phyloP scores from a whole-genome alignment of 2,888 invertebrate species.

The Lutraria lutraria region DNA sequence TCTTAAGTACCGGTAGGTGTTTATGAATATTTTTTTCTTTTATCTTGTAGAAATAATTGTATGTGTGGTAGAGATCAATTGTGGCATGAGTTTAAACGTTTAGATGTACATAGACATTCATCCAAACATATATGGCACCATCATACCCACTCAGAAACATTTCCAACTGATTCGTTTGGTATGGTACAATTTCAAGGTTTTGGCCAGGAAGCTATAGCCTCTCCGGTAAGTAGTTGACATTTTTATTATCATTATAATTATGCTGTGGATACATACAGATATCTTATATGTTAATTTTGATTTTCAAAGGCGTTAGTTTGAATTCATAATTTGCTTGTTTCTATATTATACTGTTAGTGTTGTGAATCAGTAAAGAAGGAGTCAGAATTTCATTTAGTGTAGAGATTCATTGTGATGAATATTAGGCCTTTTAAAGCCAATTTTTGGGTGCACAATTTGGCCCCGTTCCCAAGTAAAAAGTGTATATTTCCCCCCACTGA shows the following conservation, averaged over 20 bases:
- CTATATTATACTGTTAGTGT: too few species aligned
- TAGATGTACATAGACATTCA: slow-evolving; percentile 20
- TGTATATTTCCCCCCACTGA: too few species aligned
- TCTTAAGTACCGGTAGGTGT: background rate
- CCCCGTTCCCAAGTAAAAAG: too few species aligned
- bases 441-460: too few species aligned
- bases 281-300: too few species aligned
- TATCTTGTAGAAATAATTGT: slow-evolving; percentile 60
- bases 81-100: slow-evolving; percentile 51
- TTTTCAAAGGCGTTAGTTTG: too few species aligned
- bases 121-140: slow-evolving; percentile 74
- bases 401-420: too few species aligned
- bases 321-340: too few species aligned
- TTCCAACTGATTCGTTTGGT: slow-evolving; percentile 81
- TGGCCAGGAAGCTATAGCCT: slow-evolving; percentile 80
- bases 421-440: too few species aligned
- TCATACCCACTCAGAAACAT: slow-evolving; percentile 73
- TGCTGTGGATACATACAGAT: background rate
- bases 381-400: too few species aligned
- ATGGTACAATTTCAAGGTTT: slow-evolving; percentile 84
- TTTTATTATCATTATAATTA: background rate
- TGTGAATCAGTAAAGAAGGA: too few species aligned
- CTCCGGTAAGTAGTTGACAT: slow-evolving; percentile 79
- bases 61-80: slow-evolving; percentile 75
- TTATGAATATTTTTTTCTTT: background rate